Evolutionary conservation across 2,797 vertebrate genomes (phyloP).

Genomic region (Coreius guichenoti): DNA sequence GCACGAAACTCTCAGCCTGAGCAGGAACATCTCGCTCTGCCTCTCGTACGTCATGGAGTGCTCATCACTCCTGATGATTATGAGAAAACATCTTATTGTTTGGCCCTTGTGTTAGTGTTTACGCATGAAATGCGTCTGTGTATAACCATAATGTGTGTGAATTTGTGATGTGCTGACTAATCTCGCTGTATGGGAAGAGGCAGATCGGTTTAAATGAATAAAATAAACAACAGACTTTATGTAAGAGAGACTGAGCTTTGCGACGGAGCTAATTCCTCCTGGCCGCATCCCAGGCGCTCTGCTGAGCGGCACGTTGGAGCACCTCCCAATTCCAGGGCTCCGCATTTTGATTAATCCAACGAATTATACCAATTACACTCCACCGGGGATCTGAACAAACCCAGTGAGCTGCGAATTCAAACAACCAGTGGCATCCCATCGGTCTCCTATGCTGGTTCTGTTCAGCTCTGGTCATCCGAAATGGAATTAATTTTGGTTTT

Average conservation of each 20-base stretch:
- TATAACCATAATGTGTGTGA: background rate
- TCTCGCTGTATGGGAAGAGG: background rate
- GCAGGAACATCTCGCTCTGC: background rate
- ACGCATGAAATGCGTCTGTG: background rate
- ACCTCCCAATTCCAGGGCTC: slow-evolving; percentile 60
- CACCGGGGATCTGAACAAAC: slow-evolving; percentile 64
- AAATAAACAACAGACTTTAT: slow-evolving; percentile 68
- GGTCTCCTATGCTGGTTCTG: slow-evolving; percentile 5
- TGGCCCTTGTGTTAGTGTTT: background rate
- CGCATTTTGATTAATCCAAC: slow-evolving; percentile 78
- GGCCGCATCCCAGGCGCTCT: slow-evolving; percentile 80
- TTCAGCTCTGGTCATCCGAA: slow-evolving; percentile 31
- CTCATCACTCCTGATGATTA: background rate
- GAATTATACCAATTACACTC: slow-evolving; percentile 77
- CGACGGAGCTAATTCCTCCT: slow-evolving; percentile 82
- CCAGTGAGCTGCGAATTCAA: slow-evolving; percentile 70
- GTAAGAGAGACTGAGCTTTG: slow-evolving; percentile 73
- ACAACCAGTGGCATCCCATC: slow-evolving; percentile 26
- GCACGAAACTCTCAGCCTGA: slow-evolving; percentile 7
- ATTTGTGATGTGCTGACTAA: slow-evolving; percentile 14
- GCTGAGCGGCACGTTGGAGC: slow-evolving; percentile 88
- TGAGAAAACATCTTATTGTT: slow-evolving; percentile 17
- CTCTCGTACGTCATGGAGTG: background rate
- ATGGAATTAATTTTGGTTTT: slow-evolving; percentile 15
- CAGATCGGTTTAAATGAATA: slow-evolving; percentile 65